Percentiles rank a stretch among this genome's conserved stretches.
These are phyloP conservation scores for Phainopepla nitens DNA, from an alignment of 2,113 vertebrate genomes.

Conservation along the genomic window DNA sequence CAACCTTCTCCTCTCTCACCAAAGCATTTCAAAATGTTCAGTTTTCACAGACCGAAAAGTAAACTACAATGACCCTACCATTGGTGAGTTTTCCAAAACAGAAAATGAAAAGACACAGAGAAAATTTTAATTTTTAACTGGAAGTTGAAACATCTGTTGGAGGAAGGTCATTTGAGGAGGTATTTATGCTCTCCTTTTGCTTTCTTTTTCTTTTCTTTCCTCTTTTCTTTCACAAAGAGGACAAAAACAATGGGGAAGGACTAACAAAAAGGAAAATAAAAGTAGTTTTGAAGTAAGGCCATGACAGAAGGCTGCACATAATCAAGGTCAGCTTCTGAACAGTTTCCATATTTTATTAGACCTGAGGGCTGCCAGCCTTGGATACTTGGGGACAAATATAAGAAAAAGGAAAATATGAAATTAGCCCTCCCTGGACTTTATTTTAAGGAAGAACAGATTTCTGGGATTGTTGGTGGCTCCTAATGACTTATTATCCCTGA, in stretches of 20 bases:
- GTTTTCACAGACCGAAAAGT: background rate
- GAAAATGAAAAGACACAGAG: background rate
- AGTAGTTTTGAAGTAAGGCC: background rate
- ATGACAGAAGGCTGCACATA: background rate
- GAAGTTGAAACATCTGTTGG: background rate
- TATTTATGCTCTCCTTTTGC: background rate
- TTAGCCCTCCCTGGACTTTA: background rate
- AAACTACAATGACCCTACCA: background rate
- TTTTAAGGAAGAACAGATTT: background rate
- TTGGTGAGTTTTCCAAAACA: background rate
- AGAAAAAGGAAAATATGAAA: background rate
- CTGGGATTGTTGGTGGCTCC: background rate
- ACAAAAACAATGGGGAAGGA: background rate
- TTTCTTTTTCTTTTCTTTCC: background rate
- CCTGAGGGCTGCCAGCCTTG: rapidly evolving
- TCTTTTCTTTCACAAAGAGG: background rate
- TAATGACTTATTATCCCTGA: background rate
- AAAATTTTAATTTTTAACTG: background rate
- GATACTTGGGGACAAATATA: background rate
- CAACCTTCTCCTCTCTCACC: background rate
- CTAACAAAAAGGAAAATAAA: background rate
- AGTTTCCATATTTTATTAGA: background rate
- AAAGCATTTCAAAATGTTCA: background rate
- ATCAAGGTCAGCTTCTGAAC: background rate
- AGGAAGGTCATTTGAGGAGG: rapidly evolving